Conservation (phyloP, 2,888 invertebrate genomes). For the Eueremaeus valkanovi region DNA sequence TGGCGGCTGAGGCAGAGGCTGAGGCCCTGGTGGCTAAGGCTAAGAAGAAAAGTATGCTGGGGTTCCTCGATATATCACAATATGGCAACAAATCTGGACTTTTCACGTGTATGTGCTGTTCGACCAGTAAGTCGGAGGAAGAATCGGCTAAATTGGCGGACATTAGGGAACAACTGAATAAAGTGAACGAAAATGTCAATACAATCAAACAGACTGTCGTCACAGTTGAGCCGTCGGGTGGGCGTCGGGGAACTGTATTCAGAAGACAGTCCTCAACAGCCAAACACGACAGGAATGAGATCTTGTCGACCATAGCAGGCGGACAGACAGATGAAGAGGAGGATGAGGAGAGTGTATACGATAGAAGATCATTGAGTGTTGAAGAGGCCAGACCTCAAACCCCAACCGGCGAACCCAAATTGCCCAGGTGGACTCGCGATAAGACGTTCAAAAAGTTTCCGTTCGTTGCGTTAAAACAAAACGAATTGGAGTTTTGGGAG, state of each 20-base stretch:
- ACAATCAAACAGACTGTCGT: too few relatives aligned
- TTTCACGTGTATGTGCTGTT: conserved; percentile 41
- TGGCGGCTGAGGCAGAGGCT: conserved; percentile 8
- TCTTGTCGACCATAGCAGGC: too few relatives aligned
- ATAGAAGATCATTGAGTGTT: too few relatives aligned
- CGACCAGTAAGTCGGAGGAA: conserved; percentile 9
- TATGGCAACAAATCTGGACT: conserved; percentile 19
- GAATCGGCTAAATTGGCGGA: background rate
- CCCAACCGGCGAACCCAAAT: too few relatives aligned
- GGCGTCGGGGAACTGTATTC: too few relatives aligned
- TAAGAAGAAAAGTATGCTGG: conserved; percentile 34
- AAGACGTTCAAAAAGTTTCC: background rate
- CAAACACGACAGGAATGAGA: too few relatives aligned
- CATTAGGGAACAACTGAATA: conserved; percentile 20
- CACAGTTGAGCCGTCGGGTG: too few relatives aligned
- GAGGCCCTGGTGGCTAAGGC: background rate
- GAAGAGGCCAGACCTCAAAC: too few relatives aligned
- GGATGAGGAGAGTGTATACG: too few relatives aligned
- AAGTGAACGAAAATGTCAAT: background rate
- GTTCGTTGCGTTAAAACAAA: background rate
- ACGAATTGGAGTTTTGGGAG: conserved; percentile 56
- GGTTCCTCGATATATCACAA: conserved; percentile 12
- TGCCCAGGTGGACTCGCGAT: conserved; percentile 34
- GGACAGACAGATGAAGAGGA: too few relatives aligned
- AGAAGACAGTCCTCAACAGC: too few relatives aligned